These are phyloP conservation scores for Ptychodera flava DNA, from an alignment of 35 echinoderm and acorn worm species.

Conservation along the genomic window DNA sequence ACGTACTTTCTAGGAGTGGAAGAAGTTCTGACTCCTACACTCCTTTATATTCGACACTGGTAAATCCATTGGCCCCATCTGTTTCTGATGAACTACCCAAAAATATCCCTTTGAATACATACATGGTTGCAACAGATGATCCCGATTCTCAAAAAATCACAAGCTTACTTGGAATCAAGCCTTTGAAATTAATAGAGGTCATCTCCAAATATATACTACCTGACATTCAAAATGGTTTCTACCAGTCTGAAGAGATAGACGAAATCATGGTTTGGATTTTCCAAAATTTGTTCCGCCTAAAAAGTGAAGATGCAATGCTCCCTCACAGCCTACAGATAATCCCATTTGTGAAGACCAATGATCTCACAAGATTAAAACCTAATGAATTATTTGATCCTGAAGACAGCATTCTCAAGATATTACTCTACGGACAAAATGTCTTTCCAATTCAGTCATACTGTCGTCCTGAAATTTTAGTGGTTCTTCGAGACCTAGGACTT, in stretches of 20 bases:
- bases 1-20: too few species aligned
- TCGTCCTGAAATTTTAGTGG: neutral
- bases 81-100: too few species aligned
- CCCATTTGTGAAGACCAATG: neutral
- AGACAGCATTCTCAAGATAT: neutral
- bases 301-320: neutral
- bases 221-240: neutral
- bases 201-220: neutral
- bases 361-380: neutral
- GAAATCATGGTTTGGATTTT: neutral
- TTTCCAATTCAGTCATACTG: neutral
- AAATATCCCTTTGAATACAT: neutral
- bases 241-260: neutral
- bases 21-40: too few species aligned
- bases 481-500: neutral
- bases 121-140: neutral
- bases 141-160: neutral
- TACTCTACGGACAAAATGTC: neutral
- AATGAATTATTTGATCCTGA: neutral
- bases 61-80: too few species aligned
- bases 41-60: too few species aligned
- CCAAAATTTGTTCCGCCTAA: neutral
- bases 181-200: neutral
- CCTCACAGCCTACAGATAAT: neutral
- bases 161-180: neutral